Conservation (phyloP, 1,140 invertebrate genomes). For the Drosophila novamexicana region DNA sequence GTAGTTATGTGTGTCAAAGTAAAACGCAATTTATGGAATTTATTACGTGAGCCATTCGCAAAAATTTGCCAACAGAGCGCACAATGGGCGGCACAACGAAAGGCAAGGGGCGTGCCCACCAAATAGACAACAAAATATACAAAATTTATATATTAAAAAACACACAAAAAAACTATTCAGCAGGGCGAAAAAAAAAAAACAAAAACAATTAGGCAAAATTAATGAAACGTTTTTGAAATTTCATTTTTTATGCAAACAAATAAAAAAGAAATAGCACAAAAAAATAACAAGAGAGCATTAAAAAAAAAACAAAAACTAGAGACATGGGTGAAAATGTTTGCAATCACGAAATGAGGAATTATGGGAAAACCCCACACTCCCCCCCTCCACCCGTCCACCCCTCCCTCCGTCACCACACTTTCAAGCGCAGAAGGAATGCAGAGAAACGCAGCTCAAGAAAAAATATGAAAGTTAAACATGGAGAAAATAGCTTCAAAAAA, state of each 20-base stretch:
- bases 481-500: slow-evolving; percentile 12
- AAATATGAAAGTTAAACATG: slow-evolving; percentile 29
- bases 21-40: slow-evolving; percentile 81
- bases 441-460: slow-evolving; percentile 22
- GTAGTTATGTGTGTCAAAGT: slow-evolving; percentile 75
- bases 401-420: no score
- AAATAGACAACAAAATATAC: slow-evolving; percentile 16
- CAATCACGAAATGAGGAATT: slow-evolving; percentile 49
- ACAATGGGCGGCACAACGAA: neutral
- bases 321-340: slow-evolving; percentile 44
- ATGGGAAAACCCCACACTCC: slow-evolving; percentile 32
- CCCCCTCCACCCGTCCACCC: neutral
- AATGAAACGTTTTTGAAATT: slow-evolving; percentile 73
- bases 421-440: slow-evolving; percentile 13
- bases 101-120: slow-evolving; percentile 8
- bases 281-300: slow-evolving; percentile 29
- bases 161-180: neutral
- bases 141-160: slow-evolving; percentile 1
- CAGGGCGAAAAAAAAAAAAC: neutral
- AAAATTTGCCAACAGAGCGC: slow-evolving; percentile 54
- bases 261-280: slow-evolving; percentile 33
- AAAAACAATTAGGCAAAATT: slow-evolving; percentile 52
- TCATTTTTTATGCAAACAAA: slow-evolving; percentile 64
- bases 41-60: slow-evolving; percentile 75
- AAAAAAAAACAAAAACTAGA: neutral